These are phyloP conservation scores for Nasua narica DNA, from an alignment of 2,797 vertebrate genomes.

Conservation along the genomic window DNA sequence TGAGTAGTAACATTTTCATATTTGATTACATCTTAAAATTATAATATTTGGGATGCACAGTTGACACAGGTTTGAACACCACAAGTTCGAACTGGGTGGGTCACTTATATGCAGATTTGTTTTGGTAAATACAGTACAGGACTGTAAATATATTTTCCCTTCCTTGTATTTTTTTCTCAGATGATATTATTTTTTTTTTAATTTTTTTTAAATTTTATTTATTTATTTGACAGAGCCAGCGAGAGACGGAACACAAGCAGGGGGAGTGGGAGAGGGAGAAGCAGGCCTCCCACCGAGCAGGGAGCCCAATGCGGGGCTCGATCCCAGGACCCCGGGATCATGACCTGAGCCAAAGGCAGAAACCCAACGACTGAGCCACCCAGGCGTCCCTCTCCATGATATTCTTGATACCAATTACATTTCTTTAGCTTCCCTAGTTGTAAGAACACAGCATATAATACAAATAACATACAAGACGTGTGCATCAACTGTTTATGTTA, in stretches of 20 bases:
- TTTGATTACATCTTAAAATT: not conserved
- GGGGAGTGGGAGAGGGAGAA: too few species aligned
- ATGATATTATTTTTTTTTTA: too few species aligned
- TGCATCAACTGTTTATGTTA: not conserved
- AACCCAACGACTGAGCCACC: too few species aligned
- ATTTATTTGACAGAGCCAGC: too few species aligned
- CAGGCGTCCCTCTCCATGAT: not conserved
- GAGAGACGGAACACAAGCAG: too few species aligned
- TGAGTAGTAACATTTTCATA: not conserved
- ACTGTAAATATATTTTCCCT: not conserved
- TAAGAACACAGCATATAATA: not conserved
- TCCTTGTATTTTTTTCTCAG: not conserved
- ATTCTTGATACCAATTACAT: not conserved
- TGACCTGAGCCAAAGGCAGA: too few species aligned
- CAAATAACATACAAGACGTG: not conserved
- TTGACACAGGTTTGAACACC: not conserved
- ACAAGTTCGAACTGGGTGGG: not conserved
- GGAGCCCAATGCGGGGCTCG: too few species aligned
- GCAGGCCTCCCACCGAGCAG: too few species aligned
- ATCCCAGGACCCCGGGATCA: too few species aligned
- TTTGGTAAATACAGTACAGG: not conserved
- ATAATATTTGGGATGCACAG: not conserved
- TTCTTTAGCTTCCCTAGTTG: not conserved
- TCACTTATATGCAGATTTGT: not conserved
- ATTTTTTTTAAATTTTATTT: too few species aligned